These are phyloP conservation scores for Tylochromis polylepis DNA, from an alignment of 2,113 vertebrate genomes.

Conservation along the genomic window DNA sequence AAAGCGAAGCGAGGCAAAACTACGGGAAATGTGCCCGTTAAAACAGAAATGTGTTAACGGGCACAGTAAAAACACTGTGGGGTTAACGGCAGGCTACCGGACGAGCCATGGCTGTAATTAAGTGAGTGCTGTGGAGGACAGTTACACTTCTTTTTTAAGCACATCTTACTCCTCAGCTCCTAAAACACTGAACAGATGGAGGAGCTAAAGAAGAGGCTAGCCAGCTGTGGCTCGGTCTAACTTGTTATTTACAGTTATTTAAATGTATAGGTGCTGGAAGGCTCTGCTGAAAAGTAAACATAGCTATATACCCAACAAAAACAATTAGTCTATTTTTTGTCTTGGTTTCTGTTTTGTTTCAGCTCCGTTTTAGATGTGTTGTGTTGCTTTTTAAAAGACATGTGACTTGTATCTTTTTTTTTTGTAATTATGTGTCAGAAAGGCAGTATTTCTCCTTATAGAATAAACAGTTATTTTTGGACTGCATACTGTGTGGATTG, in stretches of 20 bases:
- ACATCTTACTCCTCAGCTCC: neutral
- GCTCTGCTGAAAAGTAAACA: neutral
- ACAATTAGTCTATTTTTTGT: neutral
- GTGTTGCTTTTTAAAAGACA: neutral
- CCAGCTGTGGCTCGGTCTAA: neutral
- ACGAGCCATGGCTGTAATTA: neutral
- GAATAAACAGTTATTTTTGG: neutral
- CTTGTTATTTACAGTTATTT: neutral
- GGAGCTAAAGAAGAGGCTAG: neutral
- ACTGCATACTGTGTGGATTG: neutral
- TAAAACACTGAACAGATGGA: neutral
- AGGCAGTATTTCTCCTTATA: neutral
- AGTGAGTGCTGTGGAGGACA: neutral
- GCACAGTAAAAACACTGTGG: neutral
- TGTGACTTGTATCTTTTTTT: neutral
- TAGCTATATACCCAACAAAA: neutral
- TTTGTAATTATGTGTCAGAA: neutral
- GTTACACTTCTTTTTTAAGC: neutral
- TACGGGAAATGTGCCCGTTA: neutral
- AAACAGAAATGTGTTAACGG: neutral
- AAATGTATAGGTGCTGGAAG: neutral
- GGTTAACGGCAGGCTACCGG: neutral
- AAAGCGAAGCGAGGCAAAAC: conserved; percentile 11
- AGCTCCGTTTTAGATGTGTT: neutral
- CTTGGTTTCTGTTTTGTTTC: neutral